Evolutionary conservation across 2,888 invertebrate species (phyloP), one percentile per base, ranked within the genome.

Genomic region (Odontothrips loti): DNA sequence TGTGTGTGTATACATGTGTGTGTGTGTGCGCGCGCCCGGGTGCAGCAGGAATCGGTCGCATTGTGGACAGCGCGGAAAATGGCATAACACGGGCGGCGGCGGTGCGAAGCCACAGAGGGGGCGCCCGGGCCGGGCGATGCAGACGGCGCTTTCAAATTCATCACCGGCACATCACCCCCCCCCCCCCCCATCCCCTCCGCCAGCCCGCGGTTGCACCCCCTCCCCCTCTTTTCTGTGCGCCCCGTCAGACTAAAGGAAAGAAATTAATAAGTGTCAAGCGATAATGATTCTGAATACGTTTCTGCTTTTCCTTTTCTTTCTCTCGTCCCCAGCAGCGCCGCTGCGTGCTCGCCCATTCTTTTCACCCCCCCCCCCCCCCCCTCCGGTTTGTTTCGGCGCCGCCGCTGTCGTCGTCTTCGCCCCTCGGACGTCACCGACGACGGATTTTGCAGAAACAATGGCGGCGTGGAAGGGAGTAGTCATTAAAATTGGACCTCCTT

Each of bases 241-340:
- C 68, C 23, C 23, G n/a, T 27, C 12, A 23, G 68, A 58, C 68
- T 75, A 75, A 75, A 75, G 68, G 68, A 75, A 75, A 75, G 68
- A 75, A 75, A 75, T 75, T 75, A 75, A 75, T 75, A 75, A 75
- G 68, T 75, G 68, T 75, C 68, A 75, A 27, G 68, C 68, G 68
- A 75, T 75, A 75, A 75, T 75, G 68, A 75, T 75, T 75, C 68
- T 75, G 68, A 75, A 75, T 75, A 75, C 68, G 68, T 75, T 75
- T 75, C 68, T 75, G 58, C 68, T 27, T 17, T 15, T 58, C n/a
- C 58, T 58, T 58, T 75, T 75, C 68, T 75, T 68, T 75, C 10
- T 15, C n/a, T n/a, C n/a, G n/a, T n/a, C 34, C 34, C 12, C 58
- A 15, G 58, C 58, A 17, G 68, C 27, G 27, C 10, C 68, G 68